Conservation (phyloP, 35 echinoderm and acorn worm genomes). For the Stichopus chloronotus region DNA sequence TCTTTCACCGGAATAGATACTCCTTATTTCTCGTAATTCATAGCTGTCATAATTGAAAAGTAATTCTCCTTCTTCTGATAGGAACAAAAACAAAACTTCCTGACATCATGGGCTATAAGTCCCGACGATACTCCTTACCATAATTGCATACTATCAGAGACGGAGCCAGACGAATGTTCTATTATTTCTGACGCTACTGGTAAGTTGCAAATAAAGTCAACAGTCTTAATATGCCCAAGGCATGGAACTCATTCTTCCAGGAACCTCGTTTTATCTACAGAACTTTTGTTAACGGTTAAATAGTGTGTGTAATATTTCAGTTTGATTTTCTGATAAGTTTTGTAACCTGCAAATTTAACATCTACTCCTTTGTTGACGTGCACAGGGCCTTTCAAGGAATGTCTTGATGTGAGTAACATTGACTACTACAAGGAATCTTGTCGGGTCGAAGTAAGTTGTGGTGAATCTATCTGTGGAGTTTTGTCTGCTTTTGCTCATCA, state of each 20-base stretch:
- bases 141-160: not conserved
- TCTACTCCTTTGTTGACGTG: too few species aligned
- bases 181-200: not conserved
- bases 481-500: slow-evolving; percentile 1
- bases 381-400: not conserved
- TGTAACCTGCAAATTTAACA: too few species aligned
- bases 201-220: not conserved
- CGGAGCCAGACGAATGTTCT: not conserved
- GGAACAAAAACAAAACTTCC: not conserved
- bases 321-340: too few species aligned
- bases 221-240: too few species aligned
- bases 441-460: not conserved
- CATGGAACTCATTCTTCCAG: too few species aligned
- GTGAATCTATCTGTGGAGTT: not conserved
- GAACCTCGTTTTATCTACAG: too few species aligned
- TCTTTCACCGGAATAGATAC: too few species aligned
- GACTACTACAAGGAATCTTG: not conserved
- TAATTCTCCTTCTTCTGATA: not conserved
- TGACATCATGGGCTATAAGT: not conserved
- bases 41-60: too few species aligned
- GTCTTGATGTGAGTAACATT: not conserved
- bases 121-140: not conserved
- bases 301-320: not conserved
- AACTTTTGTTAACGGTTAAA: too few species aligned
- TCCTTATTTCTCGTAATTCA: too few species aligned